Conservation (phyloP, 2,888 invertebrate species). For the Magallana nippona region DNA sequence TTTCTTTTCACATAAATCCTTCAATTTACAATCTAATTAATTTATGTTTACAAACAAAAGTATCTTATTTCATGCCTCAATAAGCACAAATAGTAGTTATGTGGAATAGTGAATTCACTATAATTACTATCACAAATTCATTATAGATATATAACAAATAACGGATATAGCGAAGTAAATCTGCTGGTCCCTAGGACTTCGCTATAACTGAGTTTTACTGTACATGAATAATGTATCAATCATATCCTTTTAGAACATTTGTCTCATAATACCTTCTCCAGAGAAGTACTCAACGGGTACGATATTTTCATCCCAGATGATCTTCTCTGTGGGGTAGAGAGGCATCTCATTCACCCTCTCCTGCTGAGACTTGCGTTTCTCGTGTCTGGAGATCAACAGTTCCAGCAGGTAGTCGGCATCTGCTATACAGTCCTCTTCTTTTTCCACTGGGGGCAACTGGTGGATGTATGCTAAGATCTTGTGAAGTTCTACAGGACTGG, state of each 20-base stretch:
- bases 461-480: slow-evolving; percentile 93
- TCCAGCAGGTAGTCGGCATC: slow-evolving; percentile 91
- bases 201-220: too few species aligned
- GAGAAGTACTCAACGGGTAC: slow-evolving; percentile 98
- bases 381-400: slow-evolving; percentile 88
- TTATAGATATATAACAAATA: too few species aligned
- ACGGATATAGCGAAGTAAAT: too few species aligned
- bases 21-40: too few species aligned
- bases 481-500: slow-evolving; percentile 88
- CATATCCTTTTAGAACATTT: neutral
- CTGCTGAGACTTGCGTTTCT: slow-evolving; percentile 93
- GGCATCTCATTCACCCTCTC: slow-evolving; percentile 98
- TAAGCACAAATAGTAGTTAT: too few species aligned
- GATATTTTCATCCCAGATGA: slow-evolving; percentile 99
- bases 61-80: too few species aligned
- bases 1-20: too few species aligned
- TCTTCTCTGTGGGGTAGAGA: slow-evolving; percentile 97
- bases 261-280: slow-evolving; percentile 86
- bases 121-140: too few species aligned
- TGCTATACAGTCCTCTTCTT: slow-evolving; percentile 80
- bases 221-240: too few species aligned
- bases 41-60: too few species aligned
- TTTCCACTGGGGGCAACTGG: slow-evolving; percentile 88
- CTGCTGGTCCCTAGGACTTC: too few species aligned
- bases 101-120: too few species aligned